Base-by-base conservation (phyloP, 2,888 invertebrate species). In the Drosophila gaucha region DNA sequence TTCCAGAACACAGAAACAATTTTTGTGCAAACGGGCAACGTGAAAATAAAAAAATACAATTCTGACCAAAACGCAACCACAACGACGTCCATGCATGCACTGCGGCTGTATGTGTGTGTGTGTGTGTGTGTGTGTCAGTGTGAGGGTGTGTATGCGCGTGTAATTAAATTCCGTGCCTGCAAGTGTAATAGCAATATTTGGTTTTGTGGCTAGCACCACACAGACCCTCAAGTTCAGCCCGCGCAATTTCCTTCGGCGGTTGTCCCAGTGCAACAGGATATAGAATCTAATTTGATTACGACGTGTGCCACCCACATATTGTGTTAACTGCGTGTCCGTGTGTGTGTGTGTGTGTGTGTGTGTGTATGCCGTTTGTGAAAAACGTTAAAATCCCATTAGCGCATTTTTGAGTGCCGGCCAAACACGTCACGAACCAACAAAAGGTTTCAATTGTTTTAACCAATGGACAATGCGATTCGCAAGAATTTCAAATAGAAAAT, bases 101-200 rank as follows among this genome's bases (percentile, higher is more conserved):
- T 43, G 24, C 24, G 33, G 22, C 8, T 24, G 24, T 0, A 0
- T 30, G 24, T 0, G 1, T 30, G 38, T 43, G 62, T 20, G 14
- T 4, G n/a, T 2, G 3, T 49, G 20, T 35, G 38, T 50, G 5
- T 39, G 38, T 28, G 35, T 24, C 26, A n/a, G 39, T 52, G 54
- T 44, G 54, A 33, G 46, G 33, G 56, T 39, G 67, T 41, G 36
- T 43, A 56, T 36, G 49, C 56, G 70, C 59, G 67, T 82, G 70
- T 84, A 84, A 84, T 84, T 84, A 88, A 88, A 88, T 84, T 84
- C 84, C 80, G 75, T 78, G 66, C 73, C 80, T 72, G 84, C 73
- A 83, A 78, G 78, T 80, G 72, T 68, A 79, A 74, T 74, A 67
- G 75, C 67, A 69, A 83, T 88, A 84, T 88, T 84, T 79, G 84